A percentile compares a stretch with the other conserved stretches of the same genome.
These are phyloP conservation scores for Amblyopsis rosae DNA, from an alignment of 2,113 vertebrate species.

Conservation along the genomic window DNA sequence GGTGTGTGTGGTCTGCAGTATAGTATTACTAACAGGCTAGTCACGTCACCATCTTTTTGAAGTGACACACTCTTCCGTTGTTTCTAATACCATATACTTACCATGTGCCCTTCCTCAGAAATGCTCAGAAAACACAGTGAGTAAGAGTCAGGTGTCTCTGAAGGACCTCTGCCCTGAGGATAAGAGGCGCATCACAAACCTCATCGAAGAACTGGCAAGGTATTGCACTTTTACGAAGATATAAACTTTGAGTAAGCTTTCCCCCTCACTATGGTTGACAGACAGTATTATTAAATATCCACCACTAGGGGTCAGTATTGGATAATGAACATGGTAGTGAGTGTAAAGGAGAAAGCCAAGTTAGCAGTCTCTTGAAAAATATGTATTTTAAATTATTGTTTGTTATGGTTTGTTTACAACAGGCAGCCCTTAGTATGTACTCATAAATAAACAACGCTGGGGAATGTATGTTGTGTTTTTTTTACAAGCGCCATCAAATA, in stretches of 20 bases:
- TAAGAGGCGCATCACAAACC: conserved; percentile 93
- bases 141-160: conserved; percentile 81
- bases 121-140: conserved; percentile 59
- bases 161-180: conserved; percentile 98
- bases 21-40: not conserved
- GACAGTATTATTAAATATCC: not conserved
- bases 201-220: conserved; percentile 97
- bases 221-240: conserved; percentile 52
- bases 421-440: too few species aligned
- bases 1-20: not conserved
- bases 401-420: not conserved
- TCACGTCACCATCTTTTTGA: conserved; percentile 4
- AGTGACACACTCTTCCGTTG: not conserved
- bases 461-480: too few species aligned
- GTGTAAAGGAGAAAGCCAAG: too few species aligned
- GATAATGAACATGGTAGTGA: too few species aligned
- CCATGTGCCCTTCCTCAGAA: conserved; percentile 64
- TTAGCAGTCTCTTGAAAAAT: too few species aligned
- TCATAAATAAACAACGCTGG: too few species aligned
- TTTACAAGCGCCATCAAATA: too few species aligned
- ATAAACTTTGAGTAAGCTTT: not conserved
- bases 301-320: too few species aligned
- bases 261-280: not conserved
- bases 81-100: not conserved
- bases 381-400: too few species aligned